These are phyloP conservation scores for Poeciliopsis prolifica DNA, from an alignment of 2,113 vertebrate species.

Conservation along the genomic window DNA sequence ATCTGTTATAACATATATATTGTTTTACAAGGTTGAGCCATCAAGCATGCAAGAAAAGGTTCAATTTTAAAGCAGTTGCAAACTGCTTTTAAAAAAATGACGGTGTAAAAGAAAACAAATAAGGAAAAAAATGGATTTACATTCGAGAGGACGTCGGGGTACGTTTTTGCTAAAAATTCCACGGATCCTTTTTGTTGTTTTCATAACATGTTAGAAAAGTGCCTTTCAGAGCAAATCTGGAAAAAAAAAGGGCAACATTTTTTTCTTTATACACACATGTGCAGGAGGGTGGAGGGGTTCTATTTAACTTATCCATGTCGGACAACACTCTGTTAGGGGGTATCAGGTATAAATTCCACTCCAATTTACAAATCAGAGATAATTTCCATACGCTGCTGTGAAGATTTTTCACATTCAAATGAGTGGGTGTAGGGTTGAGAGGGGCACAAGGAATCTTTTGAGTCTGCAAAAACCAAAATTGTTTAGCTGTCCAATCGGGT, in stretches of 20 bases:
- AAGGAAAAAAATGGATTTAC: slow-evolving; percentile 56
- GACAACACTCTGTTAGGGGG: slow-evolving; percentile 48
- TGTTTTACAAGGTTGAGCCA: slow-evolving; percentile 66
- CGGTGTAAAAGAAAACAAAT: background rate
- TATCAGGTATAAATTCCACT: slow-evolving; percentile 55
- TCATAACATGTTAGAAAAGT: slow-evolving; percentile 48
- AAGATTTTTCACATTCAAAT: slow-evolving; percentile 73
- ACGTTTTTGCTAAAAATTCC: slow-evolving; percentile 53
- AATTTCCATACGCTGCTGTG: slow-evolving; percentile 66
- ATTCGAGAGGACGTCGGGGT: slow-evolving; percentile 49
- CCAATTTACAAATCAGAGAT: slow-evolving; percentile 72
- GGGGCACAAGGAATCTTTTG: slow-evolving; percentile 67
- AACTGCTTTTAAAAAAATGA: slow-evolving; percentile 50
- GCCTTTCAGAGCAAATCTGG: slow-evolving; percentile 51
- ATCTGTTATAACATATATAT: slow-evolving; percentile 55
- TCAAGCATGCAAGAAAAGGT: slow-evolving; percentile 55
- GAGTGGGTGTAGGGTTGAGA: slow-evolving; percentile 44
- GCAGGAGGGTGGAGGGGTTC: slow-evolving; percentile 27
- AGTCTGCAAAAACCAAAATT: slow-evolving; percentile 80
- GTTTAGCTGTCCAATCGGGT: slow-evolving; percentile 80
- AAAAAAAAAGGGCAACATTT: slow-evolving; percentile 67
- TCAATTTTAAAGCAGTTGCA: slow-evolving; percentile 41
- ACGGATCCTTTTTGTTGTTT: slow-evolving; percentile 59
- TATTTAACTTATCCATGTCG: slow-evolving; percentile 58
- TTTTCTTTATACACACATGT: slow-evolving; percentile 66